These are phyloP conservation scores for Guaruba guarouba DNA, from an alignment of 2,113 vertebrate genomes.

Conservation along the genomic window DNA sequence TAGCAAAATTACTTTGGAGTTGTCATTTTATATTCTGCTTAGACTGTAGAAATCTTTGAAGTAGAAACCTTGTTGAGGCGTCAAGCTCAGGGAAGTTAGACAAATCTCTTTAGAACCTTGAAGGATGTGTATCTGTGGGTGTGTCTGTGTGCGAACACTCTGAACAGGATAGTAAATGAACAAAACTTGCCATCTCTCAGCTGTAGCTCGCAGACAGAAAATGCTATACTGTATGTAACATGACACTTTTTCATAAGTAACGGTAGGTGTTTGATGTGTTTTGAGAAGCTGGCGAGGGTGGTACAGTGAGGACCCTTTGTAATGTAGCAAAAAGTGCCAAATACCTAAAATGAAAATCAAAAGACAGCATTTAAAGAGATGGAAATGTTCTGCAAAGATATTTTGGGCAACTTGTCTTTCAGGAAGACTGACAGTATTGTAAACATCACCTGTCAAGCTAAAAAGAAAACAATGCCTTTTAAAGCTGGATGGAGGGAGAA, in stretches of 20 bases:
- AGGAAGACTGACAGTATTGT: not conserved
- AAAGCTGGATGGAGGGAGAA: slow-evolving; percentile 31
- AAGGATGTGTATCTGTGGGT: not conserved
- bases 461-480: slow-evolving; percentile 47
- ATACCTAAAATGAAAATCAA: not conserved
- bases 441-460: slow-evolving; percentile 62
- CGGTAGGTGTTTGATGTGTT: not conserved
- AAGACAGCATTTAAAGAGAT: not conserved
- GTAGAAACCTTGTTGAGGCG: not conserved
- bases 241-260: not conserved
- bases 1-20: not conserved
- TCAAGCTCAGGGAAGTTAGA: not conserved
- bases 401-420: not conserved
- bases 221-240: not conserved
- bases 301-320: not conserved
- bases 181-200: not conserved
- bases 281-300: not conserved
- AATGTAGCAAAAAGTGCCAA: not conserved
- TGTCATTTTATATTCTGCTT: not conserved
- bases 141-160: not conserved
- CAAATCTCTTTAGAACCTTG: not conserved
- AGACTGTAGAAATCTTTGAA: not conserved
- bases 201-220: not conserved
- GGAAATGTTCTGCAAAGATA: not conserved
- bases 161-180: not conserved